phyloP scores from a whole-genome alignment of 2,797 vertebrate genomes.

The Myoxocephalus aenaeus region DNA sequence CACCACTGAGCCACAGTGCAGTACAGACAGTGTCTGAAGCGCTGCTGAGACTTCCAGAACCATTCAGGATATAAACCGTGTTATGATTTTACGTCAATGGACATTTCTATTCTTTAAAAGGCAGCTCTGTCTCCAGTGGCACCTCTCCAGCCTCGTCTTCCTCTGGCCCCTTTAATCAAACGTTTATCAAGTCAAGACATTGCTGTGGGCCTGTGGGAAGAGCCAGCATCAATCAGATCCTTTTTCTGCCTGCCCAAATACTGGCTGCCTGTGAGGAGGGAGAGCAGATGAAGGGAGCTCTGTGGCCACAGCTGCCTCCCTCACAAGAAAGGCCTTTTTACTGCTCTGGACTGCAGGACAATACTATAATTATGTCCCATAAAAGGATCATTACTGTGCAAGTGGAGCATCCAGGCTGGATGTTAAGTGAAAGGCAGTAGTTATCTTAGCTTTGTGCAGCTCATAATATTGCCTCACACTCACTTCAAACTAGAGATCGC shows the following conservation, averaged over 20 bases:
- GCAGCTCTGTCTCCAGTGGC: conserved; percentile 23
- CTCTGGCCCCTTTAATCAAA: conserved; percentile 71
- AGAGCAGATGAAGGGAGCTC: conserved; percentile 71
- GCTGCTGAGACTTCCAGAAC: not conserved
- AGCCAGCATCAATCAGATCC: conserved; percentile 78
- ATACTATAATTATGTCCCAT: conserved; percentile 69
- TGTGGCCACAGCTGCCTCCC: conserved; percentile 80
- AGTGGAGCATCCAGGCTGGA: conserved; percentile 27
- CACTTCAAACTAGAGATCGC: conserved; percentile 20
- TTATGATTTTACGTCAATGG: conserved; percentile 53
- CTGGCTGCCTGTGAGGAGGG: conserved; percentile 55
- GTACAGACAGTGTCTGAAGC: not conserved
- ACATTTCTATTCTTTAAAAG: conserved; percentile 45
- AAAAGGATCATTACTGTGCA: conserved; percentile 56
- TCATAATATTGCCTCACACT: conserved; percentile 15
- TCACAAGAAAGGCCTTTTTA: conserved; percentile 72
- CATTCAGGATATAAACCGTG: conserved; percentile 32
- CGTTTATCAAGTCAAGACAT: conserved; percentile 73
- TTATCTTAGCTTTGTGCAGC: conserved; percentile 39
- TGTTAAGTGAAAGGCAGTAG: conserved; percentile 36
- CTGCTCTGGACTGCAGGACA: conserved; percentile 56
- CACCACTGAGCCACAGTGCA: too few relatives aligned
- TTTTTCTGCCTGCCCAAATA: conserved; percentile 65
- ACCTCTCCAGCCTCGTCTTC: conserved; percentile 42
- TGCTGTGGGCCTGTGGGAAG: conserved; percentile 59